Evolutionary conservation across 2,797 vertebrate species (phyloP).

Genomic region (Uromys caudimaculatus): DNA sequence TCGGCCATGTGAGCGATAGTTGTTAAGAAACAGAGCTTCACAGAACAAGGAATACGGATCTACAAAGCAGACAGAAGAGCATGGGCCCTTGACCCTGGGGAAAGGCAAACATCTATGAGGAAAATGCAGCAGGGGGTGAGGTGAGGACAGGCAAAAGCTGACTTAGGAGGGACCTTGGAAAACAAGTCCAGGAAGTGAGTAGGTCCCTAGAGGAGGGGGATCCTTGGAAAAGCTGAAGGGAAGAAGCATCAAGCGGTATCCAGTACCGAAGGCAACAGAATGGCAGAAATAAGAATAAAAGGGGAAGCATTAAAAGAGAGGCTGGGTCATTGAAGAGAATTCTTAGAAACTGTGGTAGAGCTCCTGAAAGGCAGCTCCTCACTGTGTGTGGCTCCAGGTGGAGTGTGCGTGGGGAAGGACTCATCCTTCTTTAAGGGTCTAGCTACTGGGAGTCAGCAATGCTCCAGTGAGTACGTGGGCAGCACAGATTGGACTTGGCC

Average conservation of each 20-base stretch:
- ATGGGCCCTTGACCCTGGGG: neutral
- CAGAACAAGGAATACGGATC: neutral
- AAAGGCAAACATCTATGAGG: neutral
- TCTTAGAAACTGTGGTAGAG: neutral
- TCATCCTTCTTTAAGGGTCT: neutral
- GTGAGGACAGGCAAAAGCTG: neutral
- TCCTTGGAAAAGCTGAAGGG: neutral
- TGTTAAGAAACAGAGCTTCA: neutral
- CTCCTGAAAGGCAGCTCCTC: neutral
- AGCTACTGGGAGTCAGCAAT: neutral
- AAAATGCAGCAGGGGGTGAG: neutral
- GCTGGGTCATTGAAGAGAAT: neutral
- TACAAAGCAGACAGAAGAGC: neutral
- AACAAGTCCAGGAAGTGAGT: neutral
- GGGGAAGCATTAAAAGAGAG: neutral
- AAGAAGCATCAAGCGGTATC: neutral
- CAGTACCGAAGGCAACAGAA: neutral
- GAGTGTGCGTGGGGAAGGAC: neutral
- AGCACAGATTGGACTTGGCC: neutral
- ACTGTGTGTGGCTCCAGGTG: neutral
- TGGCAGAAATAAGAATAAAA: neutral
- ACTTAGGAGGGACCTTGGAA: neutral
- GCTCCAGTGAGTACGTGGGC: neutral
- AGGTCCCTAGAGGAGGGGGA: neutral
- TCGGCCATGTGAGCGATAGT: neutral